Conservation (phyloP, 2,888 invertebrate species). For the Ormia ochracea region DNA sequence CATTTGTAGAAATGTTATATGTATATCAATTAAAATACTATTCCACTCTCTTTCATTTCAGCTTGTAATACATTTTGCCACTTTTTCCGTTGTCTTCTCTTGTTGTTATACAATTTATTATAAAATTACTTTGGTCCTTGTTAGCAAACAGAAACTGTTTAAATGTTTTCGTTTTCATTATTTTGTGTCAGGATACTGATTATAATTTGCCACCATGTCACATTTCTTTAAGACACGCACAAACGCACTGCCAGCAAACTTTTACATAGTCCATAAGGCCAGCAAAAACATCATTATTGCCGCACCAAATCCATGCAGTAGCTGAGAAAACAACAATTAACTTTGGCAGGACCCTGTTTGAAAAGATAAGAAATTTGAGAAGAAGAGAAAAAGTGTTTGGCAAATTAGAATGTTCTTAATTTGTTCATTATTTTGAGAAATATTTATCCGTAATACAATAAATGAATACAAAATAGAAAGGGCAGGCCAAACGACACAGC, state of each 20-base stretch:
- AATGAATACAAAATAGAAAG: neutral
- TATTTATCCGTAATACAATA: slow-evolving; percentile 1
- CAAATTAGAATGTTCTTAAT: slow-evolving; percentile 46
- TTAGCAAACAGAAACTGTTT: slow-evolving; percentile 14
- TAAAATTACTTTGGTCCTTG: slow-evolving; percentile 50
- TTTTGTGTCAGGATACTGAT: slow-evolving; percentile 21
- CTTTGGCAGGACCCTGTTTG: slow-evolving; percentile 24
- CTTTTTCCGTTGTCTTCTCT: neutral
- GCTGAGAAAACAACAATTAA: slow-evolving; percentile 19
- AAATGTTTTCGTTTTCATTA: slow-evolving; percentile 5
- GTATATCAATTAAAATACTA: neutral
- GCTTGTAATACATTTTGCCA: neutral
- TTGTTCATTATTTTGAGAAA: slow-evolving; percentile 18
- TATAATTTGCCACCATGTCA: slow-evolving; percentile 37
- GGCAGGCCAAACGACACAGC: neutral
- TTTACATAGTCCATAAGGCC: neutral
- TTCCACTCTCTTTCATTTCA: neutral
- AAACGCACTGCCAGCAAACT: neutral
- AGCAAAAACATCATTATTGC: neutral
- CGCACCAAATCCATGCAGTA: neutral
- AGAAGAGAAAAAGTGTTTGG: slow-evolving; percentile 1
- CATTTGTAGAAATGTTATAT: slow-evolving; percentile 1
- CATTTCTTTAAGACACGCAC: neutral
- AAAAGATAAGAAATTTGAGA: slow-evolving; percentile 34
- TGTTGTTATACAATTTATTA: slow-evolving; percentile 30